Percentiles rank a stretch among this genome's conserved stretches.
Conservation (phyloP, 2,113 vertebrate genomes). For the Craseonycteris thonglongyai region DNA sequence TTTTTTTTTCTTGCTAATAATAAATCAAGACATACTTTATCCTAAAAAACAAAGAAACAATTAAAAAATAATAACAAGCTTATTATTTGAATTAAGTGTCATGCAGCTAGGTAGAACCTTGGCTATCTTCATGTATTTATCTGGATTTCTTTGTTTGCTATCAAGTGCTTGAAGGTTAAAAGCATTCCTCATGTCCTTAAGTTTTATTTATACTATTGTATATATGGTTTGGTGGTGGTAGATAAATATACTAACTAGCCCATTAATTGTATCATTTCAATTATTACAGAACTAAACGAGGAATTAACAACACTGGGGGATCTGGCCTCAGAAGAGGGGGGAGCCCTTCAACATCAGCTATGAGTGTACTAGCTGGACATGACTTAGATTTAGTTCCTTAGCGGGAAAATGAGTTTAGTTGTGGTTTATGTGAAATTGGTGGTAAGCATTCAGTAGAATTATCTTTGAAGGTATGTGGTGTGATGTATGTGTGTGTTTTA, state of each 20-base stretch:
- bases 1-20: background rate
- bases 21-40: background rate
- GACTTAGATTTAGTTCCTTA: background rate
- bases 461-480: background rate
- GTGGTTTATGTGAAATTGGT: background rate
- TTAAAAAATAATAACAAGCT: background rate
- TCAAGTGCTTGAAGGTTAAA: background rate
- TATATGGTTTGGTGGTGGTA: background rate
- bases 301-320: background rate
- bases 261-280: background rate
- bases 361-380: background rate
- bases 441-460: background rate
- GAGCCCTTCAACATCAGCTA: background rate
- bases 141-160: background rate
- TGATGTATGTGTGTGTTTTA: background rate
- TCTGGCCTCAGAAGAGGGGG: background rate
- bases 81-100: background rate
- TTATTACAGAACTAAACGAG: background rate
- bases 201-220: background rate
- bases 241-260: background rate
- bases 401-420: background rate
- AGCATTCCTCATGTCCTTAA: background rate
- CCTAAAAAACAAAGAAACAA: background rate
- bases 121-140: background rate
- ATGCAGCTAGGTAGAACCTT: background rate